Conservation (phyloP, 2,888 invertebrate genomes). For the Pteria penguin region DNA sequence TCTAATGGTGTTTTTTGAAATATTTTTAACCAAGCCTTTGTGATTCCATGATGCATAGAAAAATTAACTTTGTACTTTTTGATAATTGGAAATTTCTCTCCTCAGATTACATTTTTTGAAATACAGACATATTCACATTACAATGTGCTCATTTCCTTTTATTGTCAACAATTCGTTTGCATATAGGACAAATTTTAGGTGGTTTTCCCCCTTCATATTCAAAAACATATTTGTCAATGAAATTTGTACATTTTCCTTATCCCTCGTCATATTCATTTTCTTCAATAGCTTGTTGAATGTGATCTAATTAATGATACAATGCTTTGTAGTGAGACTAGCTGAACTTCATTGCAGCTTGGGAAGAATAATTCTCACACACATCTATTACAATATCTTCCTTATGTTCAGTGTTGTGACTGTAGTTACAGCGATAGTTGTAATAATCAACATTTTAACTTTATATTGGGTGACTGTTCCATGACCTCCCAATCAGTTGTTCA, state of each 20-base stretch:
- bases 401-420: neutral
- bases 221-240: neutral
- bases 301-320: conserved; percentile 5
- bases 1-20: neutral
- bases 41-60: neutral
- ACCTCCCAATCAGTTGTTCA: conserved; percentile 35
- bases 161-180: neutral
- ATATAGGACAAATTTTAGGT: conserved; percentile 18
- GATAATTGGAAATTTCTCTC: no score
- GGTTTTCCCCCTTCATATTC: conserved; percentile 2
- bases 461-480: conserved; percentile 26
- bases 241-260: neutral
- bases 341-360: neutral
- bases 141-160: conserved; percentile 12
- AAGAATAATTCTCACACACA: neutral
- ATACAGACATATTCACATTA: neutral
- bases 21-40: neutral
- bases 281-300: conserved; percentile 4
- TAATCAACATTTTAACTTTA: conserved; percentile 35
- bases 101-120: neutral
- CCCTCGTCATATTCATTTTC: neutral
- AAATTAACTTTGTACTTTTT: neutral
- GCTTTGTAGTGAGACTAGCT: conserved; percentile 1
- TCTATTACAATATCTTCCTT: conserved; percentile 14
- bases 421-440: conserved; percentile 31